Evolutionary conservation across 2,888 invertebrate species (phyloP).

Genomic region (Dasypogon diadema): DNA sequence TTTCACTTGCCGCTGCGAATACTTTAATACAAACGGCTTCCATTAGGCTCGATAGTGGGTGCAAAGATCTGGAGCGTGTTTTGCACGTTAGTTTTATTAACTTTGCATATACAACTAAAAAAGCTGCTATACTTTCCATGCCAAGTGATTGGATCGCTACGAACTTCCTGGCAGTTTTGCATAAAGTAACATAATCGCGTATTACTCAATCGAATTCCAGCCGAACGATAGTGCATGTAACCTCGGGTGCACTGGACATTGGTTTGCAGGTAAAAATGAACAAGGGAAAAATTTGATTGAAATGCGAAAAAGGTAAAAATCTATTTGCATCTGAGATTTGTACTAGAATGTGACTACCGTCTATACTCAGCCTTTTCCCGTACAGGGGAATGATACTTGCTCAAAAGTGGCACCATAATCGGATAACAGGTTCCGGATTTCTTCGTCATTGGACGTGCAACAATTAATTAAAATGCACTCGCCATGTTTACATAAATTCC

Average conservation of each 20-base stretch:
- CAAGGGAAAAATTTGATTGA: constrained; percentile 13
- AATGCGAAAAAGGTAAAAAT: constrained; percentile 18
- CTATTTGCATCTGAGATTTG: background rate
- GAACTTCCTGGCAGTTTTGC: constrained; percentile 34
- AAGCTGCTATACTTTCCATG: background rate
- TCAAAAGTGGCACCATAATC: constrained; percentile 8
- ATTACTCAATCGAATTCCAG: constrained; percentile 31
- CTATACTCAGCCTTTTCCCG: background rate
- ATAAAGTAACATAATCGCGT: constrained; percentile 24
- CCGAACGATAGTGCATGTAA: constrained; percentile 10
- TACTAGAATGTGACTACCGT: background rate
- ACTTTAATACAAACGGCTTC: too few species aligned
- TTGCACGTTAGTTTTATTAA: background rate
- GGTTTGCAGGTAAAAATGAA: background rate
- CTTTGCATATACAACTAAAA: background rate
- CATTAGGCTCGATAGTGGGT: background rate
- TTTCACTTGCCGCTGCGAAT: too few species aligned
- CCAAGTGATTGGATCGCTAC: constrained; percentile 9
- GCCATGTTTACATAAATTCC: constrained; percentile 40
- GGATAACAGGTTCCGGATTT: background rate
- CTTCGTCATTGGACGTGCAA: background rate
- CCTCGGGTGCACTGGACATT: background rate
- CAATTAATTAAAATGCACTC: constrained; percentile 40
- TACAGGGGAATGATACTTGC: background rate
- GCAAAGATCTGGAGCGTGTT: constrained; percentile 21